Percentiles rank a stretch among this genome's conserved stretches.
phyloP scores from a whole-genome alignment of 1,140 invertebrate species.

The Coptotermes formosanus region DNA sequence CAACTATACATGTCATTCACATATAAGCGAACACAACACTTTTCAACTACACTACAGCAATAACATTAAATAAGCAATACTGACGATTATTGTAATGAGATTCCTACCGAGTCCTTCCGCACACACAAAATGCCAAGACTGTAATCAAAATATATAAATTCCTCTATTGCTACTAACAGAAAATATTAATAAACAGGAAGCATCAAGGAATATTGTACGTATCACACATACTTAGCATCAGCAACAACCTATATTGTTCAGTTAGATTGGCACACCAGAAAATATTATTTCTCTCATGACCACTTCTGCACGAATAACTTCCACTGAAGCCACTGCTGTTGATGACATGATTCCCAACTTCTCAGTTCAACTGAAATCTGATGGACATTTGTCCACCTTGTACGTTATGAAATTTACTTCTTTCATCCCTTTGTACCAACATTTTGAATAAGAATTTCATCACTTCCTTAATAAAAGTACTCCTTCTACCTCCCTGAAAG shows the following conservation, averaged over 20 bases:
- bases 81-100: background rate
- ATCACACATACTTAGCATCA: background rate
- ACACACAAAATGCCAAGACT: no score
- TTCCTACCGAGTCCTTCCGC: background rate
- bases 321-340: background rate
- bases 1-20: background rate
- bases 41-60: background rate
- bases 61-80: conserved; percentile 6
- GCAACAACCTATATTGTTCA: background rate
- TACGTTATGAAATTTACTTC: background rate
- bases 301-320: background rate
- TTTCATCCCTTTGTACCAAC: background rate
- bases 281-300: background rate
- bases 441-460: background rate
- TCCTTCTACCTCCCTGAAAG: background rate
- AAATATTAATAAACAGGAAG: background rate
- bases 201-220: background rate
- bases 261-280: background rate
- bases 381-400: background rate
- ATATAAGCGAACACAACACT: background rate
- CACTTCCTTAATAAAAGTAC: background rate
- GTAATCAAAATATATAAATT: background rate
- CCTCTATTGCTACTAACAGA: background rate
- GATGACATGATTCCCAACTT: background rate
- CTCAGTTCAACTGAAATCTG: background rate